Percentiles rank a stretch among this genome's conserved stretches.
Evolutionary conservation across 2,113 vertebrate genomes (phyloP).

Genomic region (Onychostoma macrolepis): DNA sequence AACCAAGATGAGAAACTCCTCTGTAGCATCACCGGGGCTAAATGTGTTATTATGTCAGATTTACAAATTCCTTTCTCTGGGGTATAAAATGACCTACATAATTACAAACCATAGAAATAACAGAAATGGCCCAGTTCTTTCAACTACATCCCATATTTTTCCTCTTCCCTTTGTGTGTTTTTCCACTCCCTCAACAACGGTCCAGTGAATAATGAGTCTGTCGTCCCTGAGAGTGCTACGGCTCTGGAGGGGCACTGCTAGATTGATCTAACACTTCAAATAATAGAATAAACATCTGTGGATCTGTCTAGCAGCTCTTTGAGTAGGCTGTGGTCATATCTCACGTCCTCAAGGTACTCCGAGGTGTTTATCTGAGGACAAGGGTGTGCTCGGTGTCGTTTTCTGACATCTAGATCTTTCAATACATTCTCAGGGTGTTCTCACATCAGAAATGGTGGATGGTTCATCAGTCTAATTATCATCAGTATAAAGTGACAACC

Average conservation of each 20-base stretch:
- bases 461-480: background rate
- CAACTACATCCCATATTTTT: slow-evolving; percentile 60
- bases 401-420: slow-evolving; percentile 34
- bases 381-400: slow-evolving; percentile 28
- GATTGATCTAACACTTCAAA: slow-evolving; percentile 85
- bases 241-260: slow-evolving; percentile 76
- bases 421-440: background rate
- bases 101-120: slow-evolving; percentile 82
- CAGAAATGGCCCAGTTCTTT: slow-evolving; percentile 82
- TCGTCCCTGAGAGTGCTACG: slow-evolving; percentile 75
- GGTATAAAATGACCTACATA: slow-evolving; percentile 88
- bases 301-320: slow-evolving; percentile 26
- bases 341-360: slow-evolving; percentile 72
- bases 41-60: slow-evolving; percentile 82
- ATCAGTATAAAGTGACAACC: background rate
- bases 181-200: slow-evolving; percentile 66
- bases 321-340: slow-evolving; percentile 71
- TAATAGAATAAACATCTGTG: slow-evolving; percentile 89
- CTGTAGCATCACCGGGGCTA: slow-evolving; percentile 76
- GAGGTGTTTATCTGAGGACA: slow-evolving; percentile 34
- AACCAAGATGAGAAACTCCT: slow-evolving; percentile 67
- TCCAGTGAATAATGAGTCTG: slow-evolving; percentile 74
- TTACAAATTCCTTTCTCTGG: slow-evolving; percentile 81
- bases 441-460: background rate
- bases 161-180: slow-evolving; percentile 63